phyloP scores from a whole-genome alignment of 2,113 vertebrate genomes.

The Chrysemys picta region DNA sequence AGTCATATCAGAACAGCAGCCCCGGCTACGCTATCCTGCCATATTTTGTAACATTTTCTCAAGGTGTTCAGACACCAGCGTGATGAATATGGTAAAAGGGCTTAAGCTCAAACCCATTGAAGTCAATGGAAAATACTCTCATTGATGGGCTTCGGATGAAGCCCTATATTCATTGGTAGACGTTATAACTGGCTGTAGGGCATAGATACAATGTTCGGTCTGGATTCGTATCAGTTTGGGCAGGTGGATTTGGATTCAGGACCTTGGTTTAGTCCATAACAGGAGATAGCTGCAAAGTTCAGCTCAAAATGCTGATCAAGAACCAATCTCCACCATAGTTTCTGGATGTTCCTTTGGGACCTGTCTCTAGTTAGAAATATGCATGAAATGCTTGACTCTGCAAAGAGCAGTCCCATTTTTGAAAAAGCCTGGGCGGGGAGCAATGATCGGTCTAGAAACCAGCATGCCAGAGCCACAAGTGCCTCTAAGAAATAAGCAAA shows the following conservation, averaged over 20 bases:
- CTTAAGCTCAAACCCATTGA: fast-evolving
- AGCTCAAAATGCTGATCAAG: fast-evolving
- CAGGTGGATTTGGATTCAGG: fast-evolving
- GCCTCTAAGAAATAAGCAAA: neutral
- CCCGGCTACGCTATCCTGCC: neutral
- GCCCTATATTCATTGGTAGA: neutral
- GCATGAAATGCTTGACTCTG: neutral
- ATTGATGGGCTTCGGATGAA: fast-evolving
- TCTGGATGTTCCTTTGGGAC: fast-evolving
- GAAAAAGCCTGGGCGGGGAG: fast-evolving
- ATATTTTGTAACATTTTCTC: neutral
- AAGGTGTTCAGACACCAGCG: neutral
- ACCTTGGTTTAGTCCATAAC: fast-evolving
- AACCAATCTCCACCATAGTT: fast-evolving
- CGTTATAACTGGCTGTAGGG: fast-evolving
- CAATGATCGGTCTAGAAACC: fast-evolving
- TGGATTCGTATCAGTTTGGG: fast-evolving
- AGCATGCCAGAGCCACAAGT: fast-evolving
- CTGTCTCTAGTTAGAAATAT: neutral
- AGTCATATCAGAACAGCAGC: neutral
- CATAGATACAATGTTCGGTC: fast-evolving
- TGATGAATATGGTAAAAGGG: fast-evolving
- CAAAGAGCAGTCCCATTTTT: neutral
- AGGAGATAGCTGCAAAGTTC: neutral
- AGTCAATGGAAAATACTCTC: fast-evolving